Evolutionary conservation across 2,888 invertebrate species (phyloP).

Genomic region (Seira sanloemensis): DNA sequence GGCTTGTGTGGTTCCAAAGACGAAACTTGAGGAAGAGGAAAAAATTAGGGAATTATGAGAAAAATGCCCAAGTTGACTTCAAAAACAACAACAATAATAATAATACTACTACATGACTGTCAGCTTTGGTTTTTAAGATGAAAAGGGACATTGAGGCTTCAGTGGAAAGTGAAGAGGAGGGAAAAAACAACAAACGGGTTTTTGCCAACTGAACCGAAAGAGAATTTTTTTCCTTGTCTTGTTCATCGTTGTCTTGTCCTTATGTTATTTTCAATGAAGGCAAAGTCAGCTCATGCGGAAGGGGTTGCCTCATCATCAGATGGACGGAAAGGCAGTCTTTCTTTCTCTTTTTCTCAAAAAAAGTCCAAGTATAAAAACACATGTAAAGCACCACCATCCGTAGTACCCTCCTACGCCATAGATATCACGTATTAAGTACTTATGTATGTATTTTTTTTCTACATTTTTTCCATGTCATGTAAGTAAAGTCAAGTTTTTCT

Average conservation of each 20-base stretch:
- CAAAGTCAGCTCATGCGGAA: conserved; percentile 53
- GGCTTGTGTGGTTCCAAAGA: not conserved
- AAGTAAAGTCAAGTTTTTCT: conserved; percentile 14
- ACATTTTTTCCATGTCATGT: conserved; percentile 2
- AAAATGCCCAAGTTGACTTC: conserved; percentile 30
- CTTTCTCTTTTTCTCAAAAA: not conserved
- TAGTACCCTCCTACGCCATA: too few relatives aligned
- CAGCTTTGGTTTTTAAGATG: conserved; percentile 10
- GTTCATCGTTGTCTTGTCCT: conserved; percentile 29
- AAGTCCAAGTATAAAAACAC: conserved; percentile 5
- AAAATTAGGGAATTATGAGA: conserved; percentile 35
- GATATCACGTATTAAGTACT: too few relatives aligned
- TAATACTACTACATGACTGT: conserved; percentile 5
- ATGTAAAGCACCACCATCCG: not conserved
- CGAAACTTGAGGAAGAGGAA: not conserved
- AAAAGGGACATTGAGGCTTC: not conserved
- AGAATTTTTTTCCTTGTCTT: conserved; percentile 36
- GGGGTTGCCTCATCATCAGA: conserved; percentile 58
- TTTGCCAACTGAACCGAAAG: conserved; percentile 50
- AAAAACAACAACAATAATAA: not conserved
- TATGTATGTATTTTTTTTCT: too few relatives aligned
- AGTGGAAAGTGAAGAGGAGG: conserved; percentile 14
- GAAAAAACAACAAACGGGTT: conserved; percentile 50
- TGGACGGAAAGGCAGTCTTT: conserved; percentile 1
- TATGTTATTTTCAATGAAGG: conserved; percentile 29